Evolutionary conservation across 2,888 invertebrate species (phyloP).

Genomic region (Micropterix aruncella): DNA sequence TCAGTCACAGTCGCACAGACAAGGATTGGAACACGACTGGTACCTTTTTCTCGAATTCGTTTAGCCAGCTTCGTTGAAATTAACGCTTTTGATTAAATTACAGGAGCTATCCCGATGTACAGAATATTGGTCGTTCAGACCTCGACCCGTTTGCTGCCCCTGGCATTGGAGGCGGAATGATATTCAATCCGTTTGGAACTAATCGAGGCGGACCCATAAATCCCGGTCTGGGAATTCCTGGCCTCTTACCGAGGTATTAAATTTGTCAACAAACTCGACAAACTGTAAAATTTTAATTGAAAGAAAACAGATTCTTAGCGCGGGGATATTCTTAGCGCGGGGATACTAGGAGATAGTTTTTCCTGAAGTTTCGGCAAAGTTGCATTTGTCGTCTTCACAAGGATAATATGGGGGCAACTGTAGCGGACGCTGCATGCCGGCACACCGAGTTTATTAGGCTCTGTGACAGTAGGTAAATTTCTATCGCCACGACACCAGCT

Average conservation of each 20-base stretch:
- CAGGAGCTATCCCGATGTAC: slow-evolving; percentile 25
- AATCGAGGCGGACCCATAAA: slow-evolving; percentile 23
- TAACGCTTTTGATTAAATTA: slow-evolving; percentile 8
- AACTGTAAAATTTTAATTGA: too few relatives aligned
- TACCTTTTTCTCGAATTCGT: slow-evolving; percentile 3
- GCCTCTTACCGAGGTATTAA: slow-evolving; percentile 44
- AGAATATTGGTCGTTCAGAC: slow-evolving; percentile 56
- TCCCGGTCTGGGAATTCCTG: slow-evolving; percentile 40
- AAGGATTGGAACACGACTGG: slow-evolving; percentile 7
- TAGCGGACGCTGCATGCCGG: too few relatives aligned
- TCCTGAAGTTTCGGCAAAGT: too few relatives aligned
- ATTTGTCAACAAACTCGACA: too few relatives aligned
- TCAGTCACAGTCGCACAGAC: neutral
- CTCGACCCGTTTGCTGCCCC: slow-evolving; percentile 56
- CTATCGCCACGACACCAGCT: too few relatives aligned
- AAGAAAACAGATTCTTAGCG: too few relatives aligned
- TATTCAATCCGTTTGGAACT: slow-evolving; percentile 51
- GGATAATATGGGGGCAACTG: too few relatives aligned
- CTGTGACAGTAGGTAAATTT: too few relatives aligned
- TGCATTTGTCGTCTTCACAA: too few relatives aligned
- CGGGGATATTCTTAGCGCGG: too few relatives aligned
- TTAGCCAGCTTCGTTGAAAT: slow-evolving; percentile 1
- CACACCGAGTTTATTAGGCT: too few relatives aligned
- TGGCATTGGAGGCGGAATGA: slow-evolving; percentile 54
- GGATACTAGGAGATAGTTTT: too few relatives aligned